These are phyloP conservation scores for Carassius gibelio DNA, from an alignment of 2,113 vertebrate genomes.

Conservation along the genomic window DNA sequence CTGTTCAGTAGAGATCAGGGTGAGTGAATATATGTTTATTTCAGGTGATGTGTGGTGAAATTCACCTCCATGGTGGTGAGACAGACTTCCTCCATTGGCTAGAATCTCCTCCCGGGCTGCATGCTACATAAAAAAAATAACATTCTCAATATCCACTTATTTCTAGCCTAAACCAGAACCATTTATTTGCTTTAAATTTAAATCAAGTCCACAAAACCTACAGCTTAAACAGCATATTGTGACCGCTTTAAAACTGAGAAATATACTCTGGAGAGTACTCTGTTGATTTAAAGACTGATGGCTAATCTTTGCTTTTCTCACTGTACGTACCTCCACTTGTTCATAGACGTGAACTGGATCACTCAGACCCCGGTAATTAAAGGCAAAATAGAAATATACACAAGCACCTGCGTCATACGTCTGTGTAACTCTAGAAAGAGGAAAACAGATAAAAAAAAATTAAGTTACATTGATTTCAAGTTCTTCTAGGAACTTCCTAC, in stretches of 20 bases:
- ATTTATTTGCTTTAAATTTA: neutral
- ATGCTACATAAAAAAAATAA: conserved; percentile 75
- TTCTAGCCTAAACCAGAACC: neutral
- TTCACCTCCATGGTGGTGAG: conserved; percentile 97
- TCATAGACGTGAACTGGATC: conserved; percentile 93
- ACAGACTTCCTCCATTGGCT: conserved; percentile 96
- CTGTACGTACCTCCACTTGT: conserved; percentile 88
- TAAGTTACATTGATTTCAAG: neutral
- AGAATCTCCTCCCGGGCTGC: conserved; percentile 97
- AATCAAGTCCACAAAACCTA: neutral
- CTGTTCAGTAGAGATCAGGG: neutral
- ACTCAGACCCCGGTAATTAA: conserved; percentile 97
- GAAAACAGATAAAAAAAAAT: neutral
- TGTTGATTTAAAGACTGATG: neutral
- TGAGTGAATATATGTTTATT: neutral
- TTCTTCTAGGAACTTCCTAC: neutral
- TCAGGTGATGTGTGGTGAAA: conserved; percentile 49
- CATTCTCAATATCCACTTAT: neutral
- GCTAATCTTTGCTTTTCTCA: neutral
- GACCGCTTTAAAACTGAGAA: too few species aligned
- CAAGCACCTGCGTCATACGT: conserved; percentile 95
- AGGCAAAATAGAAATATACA: conserved; percentile 99
- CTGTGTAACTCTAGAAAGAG: conserved; percentile 88
- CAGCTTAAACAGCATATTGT: neutral
- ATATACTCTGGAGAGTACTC: too few species aligned